Evolutionary conservation across 2,888 invertebrate genomes (phyloP), one percentile per base, ranked within the genome.

Genomic region (Rambutsinella grinnellia): DNA sequence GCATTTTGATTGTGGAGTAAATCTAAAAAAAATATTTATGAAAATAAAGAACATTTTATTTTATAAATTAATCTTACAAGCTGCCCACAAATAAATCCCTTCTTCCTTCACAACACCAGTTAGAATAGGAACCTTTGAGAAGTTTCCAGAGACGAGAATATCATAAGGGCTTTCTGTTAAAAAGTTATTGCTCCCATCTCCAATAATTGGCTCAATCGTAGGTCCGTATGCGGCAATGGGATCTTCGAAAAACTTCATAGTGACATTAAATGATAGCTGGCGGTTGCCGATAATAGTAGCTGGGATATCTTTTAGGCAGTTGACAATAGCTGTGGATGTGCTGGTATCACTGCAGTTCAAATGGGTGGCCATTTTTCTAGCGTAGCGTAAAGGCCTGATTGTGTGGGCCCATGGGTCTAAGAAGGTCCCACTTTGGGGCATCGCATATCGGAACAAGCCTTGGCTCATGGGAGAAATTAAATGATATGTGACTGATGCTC

Each of bases 171-270:
- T 69, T 24, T 19, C 23, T 13, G 68, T 13, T 8, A 78, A 36
- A 17, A 78, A 78, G 0, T 62, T 61, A 0, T 23, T 23, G 0
- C 60, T 46, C 6, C 58, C 65, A 36, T 62, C 53, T 24, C 51
- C 63, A 47, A 61, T 24, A 8, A 54, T 5, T 17, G 75, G 67
- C 21, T 78, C 78, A 15, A 70, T 47, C 8, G 62, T 63, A 3
- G 78, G 78, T 8, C 75, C 78, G 56, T 70, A 78, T 36, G n/a
- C 78, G 26, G 78, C 69, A 6, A 78, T n/a, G 0, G 78, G 78
- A 6, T 75, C 78, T 15, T 27, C 57, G 27, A 66, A 69, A n/a
- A 74, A 78, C 54, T 67, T 72, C 0, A 65, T 1, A 13, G 69
- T 60, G 10, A 44, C 49, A 19, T 65, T 51, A n/a, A 46, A 54